Percentiles rank a stretch among this genome's conserved stretches.
These are phyloP conservation scores for Drosophila algonquin DNA, from an alignment of 2,888 invertebrate genomes.

Conservation along the genomic window DNA sequence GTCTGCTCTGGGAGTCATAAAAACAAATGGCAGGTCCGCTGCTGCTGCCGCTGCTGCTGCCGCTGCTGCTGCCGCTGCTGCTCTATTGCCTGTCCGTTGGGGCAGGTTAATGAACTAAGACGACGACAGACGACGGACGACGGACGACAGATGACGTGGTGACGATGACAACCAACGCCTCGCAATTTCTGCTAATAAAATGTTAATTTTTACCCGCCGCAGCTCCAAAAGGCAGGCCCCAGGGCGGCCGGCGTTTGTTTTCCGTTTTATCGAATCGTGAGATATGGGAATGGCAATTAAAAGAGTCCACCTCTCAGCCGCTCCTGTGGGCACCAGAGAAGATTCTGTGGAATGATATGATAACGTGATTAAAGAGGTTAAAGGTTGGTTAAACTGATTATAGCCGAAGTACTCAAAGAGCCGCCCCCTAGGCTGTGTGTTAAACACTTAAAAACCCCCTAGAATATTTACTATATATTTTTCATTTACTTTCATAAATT, in stretches of 20 bases:
- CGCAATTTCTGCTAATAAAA: conserved; percentile 61
- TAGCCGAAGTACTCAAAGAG: not conserved
- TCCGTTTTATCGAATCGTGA: not conserved
- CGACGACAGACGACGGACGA: conserved; percentile 10
- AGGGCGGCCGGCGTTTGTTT: conserved; percentile 1
- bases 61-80: not conserved
- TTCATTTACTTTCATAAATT: not conserved
- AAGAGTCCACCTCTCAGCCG: conserved; percentile 6
- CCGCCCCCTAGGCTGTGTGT: too few relatives aligned
- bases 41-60: too few relatives aligned
- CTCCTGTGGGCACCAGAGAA: not conserved
- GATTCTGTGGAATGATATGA: conserved; percentile 1
- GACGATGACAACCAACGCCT: conserved; percentile 41
- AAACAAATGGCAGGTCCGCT: conserved; percentile 55
- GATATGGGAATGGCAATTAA: conserved; percentile 35
- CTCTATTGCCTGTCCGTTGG: conserved; percentile 20
- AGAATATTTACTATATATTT: not conserved
- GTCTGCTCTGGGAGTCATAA: conserved; percentile 50
- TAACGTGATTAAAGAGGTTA: not conserved
- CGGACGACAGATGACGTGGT: conserved; percentile 9
- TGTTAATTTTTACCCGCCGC: conserved; percentile 61
- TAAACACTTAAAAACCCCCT: not conserved
- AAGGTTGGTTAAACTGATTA: conserved; percentile 10
- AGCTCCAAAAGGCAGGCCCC: conserved; percentile 1
- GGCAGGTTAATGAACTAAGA: conserved; percentile 65